phyloP scores from a whole-genome alignment of 2,888 invertebrate species.

The Pteria penguin region DNA sequence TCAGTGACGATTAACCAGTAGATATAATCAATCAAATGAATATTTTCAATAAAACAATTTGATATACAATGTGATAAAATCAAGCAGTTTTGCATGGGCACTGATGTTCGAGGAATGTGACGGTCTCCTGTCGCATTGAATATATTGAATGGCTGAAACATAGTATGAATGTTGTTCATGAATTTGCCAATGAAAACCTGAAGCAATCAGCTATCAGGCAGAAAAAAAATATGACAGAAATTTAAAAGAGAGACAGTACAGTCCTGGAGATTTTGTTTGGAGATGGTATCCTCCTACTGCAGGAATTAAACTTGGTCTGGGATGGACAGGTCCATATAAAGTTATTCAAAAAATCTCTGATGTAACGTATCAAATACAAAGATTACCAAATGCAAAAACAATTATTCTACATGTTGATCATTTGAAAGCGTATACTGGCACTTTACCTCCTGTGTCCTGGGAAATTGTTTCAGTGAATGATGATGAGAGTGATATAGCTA shows the following conservation, averaged over 20 bases:
- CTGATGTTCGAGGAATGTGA: too few species aligned
- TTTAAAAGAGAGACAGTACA: conserved; percentile 35
- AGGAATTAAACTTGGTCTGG: conserved; percentile 36
- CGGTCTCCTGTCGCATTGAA: conserved; percentile 33
- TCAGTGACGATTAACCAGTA: too few species aligned
- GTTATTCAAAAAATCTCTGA: conserved; percentile 31
- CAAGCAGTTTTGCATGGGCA: too few species aligned
- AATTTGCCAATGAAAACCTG: conserved; percentile 36
- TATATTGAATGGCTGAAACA: conserved; percentile 40
- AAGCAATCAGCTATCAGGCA: conserved; percentile 37
- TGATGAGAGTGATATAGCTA: too few species aligned
- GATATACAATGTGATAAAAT: too few species aligned
- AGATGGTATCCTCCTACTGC: conserved; percentile 44
- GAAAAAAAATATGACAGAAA: conserved; percentile 38
- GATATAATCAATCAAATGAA: too few species aligned
- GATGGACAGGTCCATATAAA: conserved; percentile 42
- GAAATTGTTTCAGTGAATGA: too few species aligned
- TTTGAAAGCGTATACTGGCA: too few species aligned
- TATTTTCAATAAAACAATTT: too few species aligned
- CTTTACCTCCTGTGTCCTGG: too few species aligned
- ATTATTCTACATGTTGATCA: conserved; percentile 40
- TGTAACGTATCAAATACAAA: conserved; percentile 33
- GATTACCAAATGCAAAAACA: not conserved
- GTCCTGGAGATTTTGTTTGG: conserved; percentile 32
- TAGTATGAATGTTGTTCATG: conserved; percentile 23